A percentile compares a stretch with the other conserved stretches of the same genome.
Conservation (phyloP, 2,113 vertebrate species). For the Anhinga rufa region DNA sequence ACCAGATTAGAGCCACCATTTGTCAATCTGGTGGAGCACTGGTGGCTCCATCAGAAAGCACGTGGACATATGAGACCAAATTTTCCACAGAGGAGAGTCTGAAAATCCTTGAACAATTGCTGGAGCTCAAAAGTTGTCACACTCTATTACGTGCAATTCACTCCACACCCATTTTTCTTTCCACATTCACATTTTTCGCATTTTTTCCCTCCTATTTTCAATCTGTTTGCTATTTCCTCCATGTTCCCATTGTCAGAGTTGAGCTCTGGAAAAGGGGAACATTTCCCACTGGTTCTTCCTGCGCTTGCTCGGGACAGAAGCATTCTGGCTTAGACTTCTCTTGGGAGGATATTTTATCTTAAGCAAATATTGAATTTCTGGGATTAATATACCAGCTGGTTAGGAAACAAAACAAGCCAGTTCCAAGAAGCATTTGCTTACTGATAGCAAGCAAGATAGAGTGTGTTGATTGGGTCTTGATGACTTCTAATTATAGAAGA, state of each 20-base stretch:
- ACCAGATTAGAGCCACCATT: background rate
- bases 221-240: slow-evolving; percentile 3
- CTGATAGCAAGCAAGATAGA: background rate
- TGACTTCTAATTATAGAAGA: background rate
- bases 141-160: background rate
- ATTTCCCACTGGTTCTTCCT: background rate
- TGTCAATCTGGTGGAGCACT: background rate
- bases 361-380: slow-evolving; percentile 25
- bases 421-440: background rate
- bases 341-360: slow-evolving; percentile 11
- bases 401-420: background rate
- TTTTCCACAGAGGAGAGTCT: background rate
- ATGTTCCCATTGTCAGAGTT: background rate
- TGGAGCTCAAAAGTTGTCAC: background rate
- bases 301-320: background rate
- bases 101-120: background rate
- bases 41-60: background rate
- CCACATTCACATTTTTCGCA: background rate
- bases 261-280: background rate
- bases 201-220: background rate
- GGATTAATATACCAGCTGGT: slow-evolving; percentile 21
- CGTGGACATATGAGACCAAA: background rate
- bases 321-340: background rate
- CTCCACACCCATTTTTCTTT: background rate
- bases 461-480: background rate